These are phyloP conservation scores for Zaprionus bogoriensis DNA, from an alignment of 2,888 invertebrate species.

Conservation along the genomic window DNA sequence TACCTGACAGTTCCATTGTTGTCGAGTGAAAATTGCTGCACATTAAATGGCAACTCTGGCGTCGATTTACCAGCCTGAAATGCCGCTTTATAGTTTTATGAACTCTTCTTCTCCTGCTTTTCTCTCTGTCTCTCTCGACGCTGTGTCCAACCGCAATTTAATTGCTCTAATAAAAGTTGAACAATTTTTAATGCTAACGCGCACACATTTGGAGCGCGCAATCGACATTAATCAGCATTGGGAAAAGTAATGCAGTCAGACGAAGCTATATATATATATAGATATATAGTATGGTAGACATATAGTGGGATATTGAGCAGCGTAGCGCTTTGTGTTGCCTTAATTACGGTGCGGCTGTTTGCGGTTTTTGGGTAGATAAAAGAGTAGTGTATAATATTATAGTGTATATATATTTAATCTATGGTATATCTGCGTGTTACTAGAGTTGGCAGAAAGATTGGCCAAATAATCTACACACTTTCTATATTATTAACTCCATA, in stretches of 20 bases:
- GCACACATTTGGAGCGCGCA: conserved; percentile 68
- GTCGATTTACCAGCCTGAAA: background rate
- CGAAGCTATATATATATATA: conserved; percentile 15
- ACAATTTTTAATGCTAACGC: conserved; percentile 70
- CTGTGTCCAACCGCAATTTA: conserved; percentile 64
- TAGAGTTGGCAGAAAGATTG: too few relatives aligned
- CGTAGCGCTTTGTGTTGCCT: conserved; percentile 29
- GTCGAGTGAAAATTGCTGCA: conserved; percentile 66
- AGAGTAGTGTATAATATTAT: too few relatives aligned
- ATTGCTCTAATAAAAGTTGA: conserved; percentile 71
- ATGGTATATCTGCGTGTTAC: too few relatives aligned
- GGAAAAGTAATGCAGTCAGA: conserved; percentile 27
- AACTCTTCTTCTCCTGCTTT: conserved; percentile 17
- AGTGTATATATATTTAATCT: too few relatives aligned
- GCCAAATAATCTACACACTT: too few relatives aligned
- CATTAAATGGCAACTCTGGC: conserved; percentile 64
- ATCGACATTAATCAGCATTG: conserved; percentile 71
- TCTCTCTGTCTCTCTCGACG: background rate
- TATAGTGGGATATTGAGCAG: background rate
- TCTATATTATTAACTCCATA: too few relatives aligned
- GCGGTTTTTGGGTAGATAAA: conserved; percentile 58
- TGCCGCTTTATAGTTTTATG: conserved; percentile 14
- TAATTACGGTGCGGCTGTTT: conserved; percentile 61
- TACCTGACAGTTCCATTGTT: conserved; percentile 40
- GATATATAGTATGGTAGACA: background rate